Base-by-base conservation (phyloP, 2,888 invertebrate species). In the Chorisops tibialis region DNA sequence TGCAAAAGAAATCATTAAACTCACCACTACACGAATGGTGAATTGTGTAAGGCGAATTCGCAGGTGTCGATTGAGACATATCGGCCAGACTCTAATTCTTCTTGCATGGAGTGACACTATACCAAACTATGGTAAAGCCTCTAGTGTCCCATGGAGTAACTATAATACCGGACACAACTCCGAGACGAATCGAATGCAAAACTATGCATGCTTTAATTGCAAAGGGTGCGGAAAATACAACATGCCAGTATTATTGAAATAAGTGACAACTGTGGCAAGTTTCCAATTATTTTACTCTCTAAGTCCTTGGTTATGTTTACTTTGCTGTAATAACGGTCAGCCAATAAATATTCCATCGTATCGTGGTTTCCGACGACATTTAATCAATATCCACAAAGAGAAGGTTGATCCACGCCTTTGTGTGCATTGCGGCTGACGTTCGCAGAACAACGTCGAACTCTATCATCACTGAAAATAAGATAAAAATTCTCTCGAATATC, bases 401-500 rank as follows among this genome's bases (percentile, higher is more conserved):
- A 85, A 86, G 67, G 88, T 91, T 64, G 87, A 91, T 72, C 79
- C 85, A 1, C 83, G 85, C 41, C 85, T 91, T 37, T 93, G 93
- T 77, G 92, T 93, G 73, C 87, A 90, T 69, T 93, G 93, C 77
- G 93, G 93, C 0, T 85, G 88, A 71, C 86, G 85, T 70, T 87
- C 90, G 19, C 79, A 80, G 2, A 89, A 87, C 70, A 82, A 88
- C 67, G 88, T 88, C 68, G 83, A 88, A 66, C 80, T 92, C 63
- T 79, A 89, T 70, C 89, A 91, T 73, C 93, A 93, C 14, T n/a
- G 67, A 69, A 19, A 66, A 69, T 18, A 83, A 85, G 67, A 81
- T 85, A 62, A 83, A 84, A 72, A 75, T 81, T 71, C 66, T 81
- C 2, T 78, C 79, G 9, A 75, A 79, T 63, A 78, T 79, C n/a